Evolutionary conservation across 2,797 vertebrate species (phyloP).

Genomic region (Sebastes variabilis): DNA sequence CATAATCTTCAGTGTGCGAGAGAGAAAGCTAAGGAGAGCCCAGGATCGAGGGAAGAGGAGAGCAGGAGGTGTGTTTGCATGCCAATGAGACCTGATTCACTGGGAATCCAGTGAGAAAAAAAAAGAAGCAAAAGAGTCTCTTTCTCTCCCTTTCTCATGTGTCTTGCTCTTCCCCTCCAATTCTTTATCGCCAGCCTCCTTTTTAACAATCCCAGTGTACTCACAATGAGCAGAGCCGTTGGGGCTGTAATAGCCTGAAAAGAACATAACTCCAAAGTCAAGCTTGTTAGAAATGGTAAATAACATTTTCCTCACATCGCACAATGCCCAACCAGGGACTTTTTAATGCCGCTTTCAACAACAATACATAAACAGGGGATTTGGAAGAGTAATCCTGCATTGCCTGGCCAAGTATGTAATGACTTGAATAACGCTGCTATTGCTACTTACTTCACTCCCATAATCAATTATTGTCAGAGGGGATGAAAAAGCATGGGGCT

Average conservation of each 20-base stretch:
- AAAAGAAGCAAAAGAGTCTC: conserved; percentile 20
- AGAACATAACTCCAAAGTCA: conserved; percentile 61
- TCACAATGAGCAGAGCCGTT: conserved; percentile 44
- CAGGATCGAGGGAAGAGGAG: conserved; percentile 13
- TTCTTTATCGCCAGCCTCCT: conserved; percentile 41
- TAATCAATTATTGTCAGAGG: conserved; percentile 58
- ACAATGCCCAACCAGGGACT: conserved; percentile 52
- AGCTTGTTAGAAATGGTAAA: conserved; percentile 71
- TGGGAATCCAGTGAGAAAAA: conserved; percentile 23
- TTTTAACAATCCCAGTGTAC: conserved; percentile 41
- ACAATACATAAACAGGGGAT: conserved; percentile 61
- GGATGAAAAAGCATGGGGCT: conserved; percentile 38
- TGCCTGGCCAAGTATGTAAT: conserved; percentile 60
- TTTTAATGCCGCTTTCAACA: conserved; percentile 61
- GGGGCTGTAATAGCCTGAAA: conserved; percentile 54
- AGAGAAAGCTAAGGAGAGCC: conserved; percentile 19
- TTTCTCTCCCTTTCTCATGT: conserved; percentile 32
- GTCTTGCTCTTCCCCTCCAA: conserved; percentile 7
- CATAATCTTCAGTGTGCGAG: conserved; percentile 37
- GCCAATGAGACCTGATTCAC: conserved; percentile 63
- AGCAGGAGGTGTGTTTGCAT: conserved; percentile 64
- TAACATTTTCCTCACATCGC: conserved; percentile 58
- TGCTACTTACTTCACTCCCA: conserved; percentile 41
- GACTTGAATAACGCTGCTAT: conserved; percentile 39
- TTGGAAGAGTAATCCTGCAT: conserved; percentile 53